phyloP scores from a whole-genome alignment of 2,113 vertebrate genomes.

The Calypte anna region DNA sequence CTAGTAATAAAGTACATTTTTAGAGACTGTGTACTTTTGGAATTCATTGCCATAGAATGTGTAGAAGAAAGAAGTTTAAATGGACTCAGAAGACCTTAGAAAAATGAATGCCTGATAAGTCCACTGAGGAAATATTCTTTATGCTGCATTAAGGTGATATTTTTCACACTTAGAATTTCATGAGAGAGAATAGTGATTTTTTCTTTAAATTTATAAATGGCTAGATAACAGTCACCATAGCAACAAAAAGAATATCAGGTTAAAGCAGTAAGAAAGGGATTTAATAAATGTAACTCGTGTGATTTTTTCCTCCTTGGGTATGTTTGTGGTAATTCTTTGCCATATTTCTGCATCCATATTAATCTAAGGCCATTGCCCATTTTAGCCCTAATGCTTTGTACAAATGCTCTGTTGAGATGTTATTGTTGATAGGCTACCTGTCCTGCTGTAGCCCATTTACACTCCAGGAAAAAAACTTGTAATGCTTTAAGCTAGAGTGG shows the following conservation, averaged over 20 bases:
- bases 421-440: not conserved
- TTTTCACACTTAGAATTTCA: slow-evolving; percentile 41
- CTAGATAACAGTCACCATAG: slow-evolving; percentile 55
- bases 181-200: slow-evolving; percentile 32
- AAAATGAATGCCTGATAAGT: slow-evolving; percentile 34
- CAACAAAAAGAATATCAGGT: slow-evolving; percentile 14
- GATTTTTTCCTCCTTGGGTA: not conserved
- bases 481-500: not conserved
- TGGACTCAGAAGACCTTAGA: slow-evolving; percentile 25
- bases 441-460: not conserved
- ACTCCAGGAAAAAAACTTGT: not conserved
- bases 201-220: slow-evolving; percentile 49
- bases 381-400: not conserved
- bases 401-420: not conserved
- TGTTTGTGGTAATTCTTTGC: not conserved
- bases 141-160: slow-evolving; percentile 22
- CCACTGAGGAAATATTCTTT: slow-evolving; percentile 47
- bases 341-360: not conserved
- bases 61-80: slow-evolving; percentile 10
- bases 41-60: not conserved
- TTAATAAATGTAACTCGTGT: not conserved
- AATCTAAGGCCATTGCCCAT: not conserved
- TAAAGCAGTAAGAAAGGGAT: slow-evolving; percentile 13
- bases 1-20: slow-evolving; percentile 1
- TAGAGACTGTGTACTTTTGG: not conserved